Evolutionary conservation across 2,797 vertebrate genomes (phyloP).

Genomic region (Mionectes olivaceus): DNA sequence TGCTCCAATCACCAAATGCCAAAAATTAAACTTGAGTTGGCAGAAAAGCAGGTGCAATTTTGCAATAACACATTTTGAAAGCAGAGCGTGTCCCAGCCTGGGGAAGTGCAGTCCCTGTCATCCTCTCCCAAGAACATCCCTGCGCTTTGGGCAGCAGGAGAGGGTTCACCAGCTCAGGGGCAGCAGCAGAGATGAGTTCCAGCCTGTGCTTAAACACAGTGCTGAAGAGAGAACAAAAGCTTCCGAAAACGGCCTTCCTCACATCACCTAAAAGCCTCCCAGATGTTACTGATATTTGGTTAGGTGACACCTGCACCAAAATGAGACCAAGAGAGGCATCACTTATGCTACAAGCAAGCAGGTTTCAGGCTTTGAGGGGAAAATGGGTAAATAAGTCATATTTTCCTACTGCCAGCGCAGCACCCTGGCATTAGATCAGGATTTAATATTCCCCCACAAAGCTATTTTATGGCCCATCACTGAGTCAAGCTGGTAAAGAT

Average conservation of each 20-base stretch:
- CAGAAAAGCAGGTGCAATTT: slow-evolving; percentile 62
- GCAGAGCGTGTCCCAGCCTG: slow-evolving; percentile 14
- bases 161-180: background rate
- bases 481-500: background rate
- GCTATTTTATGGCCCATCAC: background rate
- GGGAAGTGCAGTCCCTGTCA: background rate
- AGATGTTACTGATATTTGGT: background rate
- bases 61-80: slow-evolving; percentile 50
- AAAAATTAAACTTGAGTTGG: background rate
- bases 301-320: background rate
- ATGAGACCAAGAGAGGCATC: background rate
- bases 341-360: background rate
- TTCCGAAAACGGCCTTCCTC: background rate
- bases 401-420: background rate
- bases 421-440: background rate
- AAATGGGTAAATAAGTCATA: background rate
- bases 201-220: background rate
- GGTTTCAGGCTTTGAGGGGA: background rate
- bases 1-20: slow-evolving; percentile 59
- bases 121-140: background rate
- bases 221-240: background rate
- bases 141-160: background rate
- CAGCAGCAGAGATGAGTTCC: background rate
- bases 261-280: background rate
- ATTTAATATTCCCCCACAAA: background rate